A percentile compares a stretch with the other conserved stretches of the same genome.
Conservation (phyloP, 2,888 invertebrate species). For the Helobdella robusta region DNA sequence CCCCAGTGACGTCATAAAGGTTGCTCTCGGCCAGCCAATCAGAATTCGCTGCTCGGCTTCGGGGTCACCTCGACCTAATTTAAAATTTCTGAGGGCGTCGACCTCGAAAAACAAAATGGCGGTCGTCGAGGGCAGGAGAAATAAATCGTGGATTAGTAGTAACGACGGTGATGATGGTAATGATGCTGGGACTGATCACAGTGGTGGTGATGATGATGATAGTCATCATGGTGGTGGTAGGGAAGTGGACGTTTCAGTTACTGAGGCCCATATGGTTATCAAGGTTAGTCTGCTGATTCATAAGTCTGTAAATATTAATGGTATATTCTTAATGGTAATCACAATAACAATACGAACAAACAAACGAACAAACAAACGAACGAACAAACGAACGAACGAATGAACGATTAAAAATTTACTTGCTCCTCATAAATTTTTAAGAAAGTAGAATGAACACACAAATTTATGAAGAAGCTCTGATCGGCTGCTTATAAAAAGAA, state of each 20-base stretch:
- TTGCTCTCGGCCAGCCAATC: conserved; percentile 18
- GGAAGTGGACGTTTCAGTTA: neutral
- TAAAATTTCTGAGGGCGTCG: conserved; percentile 3
- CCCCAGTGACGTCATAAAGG: conserved; percentile 17
- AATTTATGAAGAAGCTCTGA: too few species aligned
- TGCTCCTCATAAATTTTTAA: too few species aligned
- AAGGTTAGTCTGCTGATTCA: too few species aligned
- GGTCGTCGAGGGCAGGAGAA: too few species aligned
- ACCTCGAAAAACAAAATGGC: neutral
- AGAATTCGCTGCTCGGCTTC: conserved; percentile 6
- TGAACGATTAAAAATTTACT: neutral
- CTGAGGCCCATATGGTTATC: too few species aligned
- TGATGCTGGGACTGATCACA: conserved; percentile 12
- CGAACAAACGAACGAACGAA: neutral
- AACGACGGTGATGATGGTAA: conserved; percentile 17
- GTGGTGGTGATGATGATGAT: conserved; percentile 19
- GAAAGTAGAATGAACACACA: too few species aligned
- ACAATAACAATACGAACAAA: neutral
- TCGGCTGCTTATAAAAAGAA: neutral
- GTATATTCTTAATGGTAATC: neutral
- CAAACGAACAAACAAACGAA: neutral
- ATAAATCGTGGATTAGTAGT: too few species aligned
- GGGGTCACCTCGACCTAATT: conserved; percentile 8
- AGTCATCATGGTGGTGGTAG: conserved; percentile 16
- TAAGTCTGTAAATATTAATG: too few species aligned